A percentile compares a stretch with the other conserved stretches of the same genome.
These are phyloP conservation scores for Lota lota DNA, from an alignment of 2,113 vertebrate genomes.

Conservation along the genomic window DNA sequence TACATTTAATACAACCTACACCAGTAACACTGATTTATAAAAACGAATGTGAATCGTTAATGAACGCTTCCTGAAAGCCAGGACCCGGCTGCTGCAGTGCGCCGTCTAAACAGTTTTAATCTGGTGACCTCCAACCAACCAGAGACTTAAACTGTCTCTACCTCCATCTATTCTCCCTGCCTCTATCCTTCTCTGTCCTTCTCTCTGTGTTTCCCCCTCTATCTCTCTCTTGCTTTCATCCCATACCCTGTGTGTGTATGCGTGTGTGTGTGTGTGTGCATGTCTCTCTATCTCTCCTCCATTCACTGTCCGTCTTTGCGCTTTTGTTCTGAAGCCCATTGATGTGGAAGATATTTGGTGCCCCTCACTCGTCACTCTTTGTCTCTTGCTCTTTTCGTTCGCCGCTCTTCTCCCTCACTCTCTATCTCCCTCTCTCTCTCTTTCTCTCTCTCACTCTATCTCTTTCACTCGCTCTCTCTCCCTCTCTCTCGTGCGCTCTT, in stretches of 20 bases:
- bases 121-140: too few species aligned
- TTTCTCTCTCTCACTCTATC: not conserved
- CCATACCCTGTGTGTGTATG: slow-evolving; percentile 9
- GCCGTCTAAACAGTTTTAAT: too few species aligned
- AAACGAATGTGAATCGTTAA: too few species aligned
- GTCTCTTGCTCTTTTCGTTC: slow-evolving; percentile 61
- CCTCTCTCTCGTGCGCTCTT: slow-evolving; percentile 23
- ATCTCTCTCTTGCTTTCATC: slow-evolving; percentile 3
- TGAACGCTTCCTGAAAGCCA: too few species aligned
- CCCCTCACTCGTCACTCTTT: slow-evolving; percentile 41
- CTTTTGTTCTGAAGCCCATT: slow-evolving; percentile 41
- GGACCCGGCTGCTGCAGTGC: too few species aligned
- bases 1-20: too few species aligned
- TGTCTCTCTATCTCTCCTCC: slow-evolving; percentile 19
- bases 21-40: too few species aligned
- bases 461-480: not conserved
- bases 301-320: not conserved
- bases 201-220: not conserved
- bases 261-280: slow-evolving; percentile 8
- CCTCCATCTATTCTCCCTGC: slow-evolving; percentile 20
- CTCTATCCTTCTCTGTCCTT: not conserved
- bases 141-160: slow-evolving; percentile 28
- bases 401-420: slow-evolving; percentile 33
- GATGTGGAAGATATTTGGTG: slow-evolving; percentile 55
- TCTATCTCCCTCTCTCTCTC: not conserved